phyloP scores from a whole-genome alignment of 2,113 vertebrate species.

The Leuciscus idus region DNA sequence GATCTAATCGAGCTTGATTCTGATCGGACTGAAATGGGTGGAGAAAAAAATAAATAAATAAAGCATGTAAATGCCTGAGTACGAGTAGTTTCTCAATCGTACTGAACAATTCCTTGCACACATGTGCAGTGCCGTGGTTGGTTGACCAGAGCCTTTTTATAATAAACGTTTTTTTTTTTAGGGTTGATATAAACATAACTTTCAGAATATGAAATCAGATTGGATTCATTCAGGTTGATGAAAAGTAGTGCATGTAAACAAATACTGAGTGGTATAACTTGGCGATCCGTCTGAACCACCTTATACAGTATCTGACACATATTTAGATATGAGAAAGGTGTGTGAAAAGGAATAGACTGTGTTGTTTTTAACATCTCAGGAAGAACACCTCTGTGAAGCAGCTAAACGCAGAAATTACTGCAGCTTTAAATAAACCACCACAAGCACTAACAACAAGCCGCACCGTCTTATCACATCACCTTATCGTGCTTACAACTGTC shows the following conservation, averaged over 20 bases:
- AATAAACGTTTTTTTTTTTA: not conserved
- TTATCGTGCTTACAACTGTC: slow-evolving; percentile 22
- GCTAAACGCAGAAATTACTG: slow-evolving; percentile 21
- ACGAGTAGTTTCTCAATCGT: not conserved
- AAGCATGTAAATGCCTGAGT: not conserved
- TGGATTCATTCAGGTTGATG: not conserved
- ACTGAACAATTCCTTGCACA: too few species aligned
- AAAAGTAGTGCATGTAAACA: not conserved
- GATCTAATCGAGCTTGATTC: not conserved
- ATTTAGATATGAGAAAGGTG: slow-evolving; percentile 51
- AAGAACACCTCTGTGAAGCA: slow-evolving; percentile 13
- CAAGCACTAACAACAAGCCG: not conserved
- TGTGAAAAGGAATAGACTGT: slow-evolving; percentile 38
- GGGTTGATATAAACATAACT: not conserved
- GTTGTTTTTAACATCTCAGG: not conserved
- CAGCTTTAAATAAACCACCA: slow-evolving; percentile 32
- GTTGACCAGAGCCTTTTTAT: too few species aligned
- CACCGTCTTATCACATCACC: slow-evolving; percentile 20
- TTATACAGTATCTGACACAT: slow-evolving; percentile 46
- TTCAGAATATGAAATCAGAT: not conserved
- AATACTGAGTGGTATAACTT: not conserved
- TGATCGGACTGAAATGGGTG: not conserved
- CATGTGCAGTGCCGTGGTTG: not conserved
- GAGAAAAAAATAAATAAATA: too few species aligned
- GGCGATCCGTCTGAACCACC: not conserved